A percentile compares a stretch with the other conserved stretches of the same genome.
phyloP scores from a whole-genome alignment of 2,888 invertebrate genomes.

The Apamea sordens region DNA sequence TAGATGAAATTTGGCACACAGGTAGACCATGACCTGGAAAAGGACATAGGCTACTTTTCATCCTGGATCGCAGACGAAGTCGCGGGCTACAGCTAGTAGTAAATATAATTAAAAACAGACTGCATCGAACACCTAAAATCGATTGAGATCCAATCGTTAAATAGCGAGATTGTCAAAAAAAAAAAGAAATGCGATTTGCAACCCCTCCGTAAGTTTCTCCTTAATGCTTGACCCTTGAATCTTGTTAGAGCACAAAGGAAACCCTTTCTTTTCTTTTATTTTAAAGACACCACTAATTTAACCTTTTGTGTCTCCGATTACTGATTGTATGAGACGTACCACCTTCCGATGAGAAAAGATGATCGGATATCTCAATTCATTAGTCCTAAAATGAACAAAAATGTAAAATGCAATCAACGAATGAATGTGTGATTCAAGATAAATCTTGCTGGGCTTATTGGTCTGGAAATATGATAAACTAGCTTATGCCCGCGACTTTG shows the following conservation, averaged over 20 bases:
- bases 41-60: too few relatives aligned
- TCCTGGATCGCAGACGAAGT: too few relatives aligned
- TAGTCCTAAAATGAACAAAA: neutral
- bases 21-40: too few relatives aligned
- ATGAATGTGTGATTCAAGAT: neutral
- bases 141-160: neutral
- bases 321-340: slow-evolving; percentile 63
- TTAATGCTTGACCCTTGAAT: slow-evolving; percentile 74
- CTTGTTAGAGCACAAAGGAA: slow-evolving; percentile 76
- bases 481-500: too few relatives aligned
- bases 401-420: neutral
- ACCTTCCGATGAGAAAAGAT: slow-evolving; percentile 14
- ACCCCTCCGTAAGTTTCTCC: slow-evolving; percentile 70
- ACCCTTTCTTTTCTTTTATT: slow-evolving; percentile 71
- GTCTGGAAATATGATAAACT: neutral
- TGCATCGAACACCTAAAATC: neutral
- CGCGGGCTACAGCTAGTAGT: too few relatives aligned
- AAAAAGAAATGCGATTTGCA: slow-evolving; percentile 65
- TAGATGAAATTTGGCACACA: too few relatives aligned
- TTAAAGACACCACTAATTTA: slow-evolving; percentile 72
- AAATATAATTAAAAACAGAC: neutral
- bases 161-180: neutral
- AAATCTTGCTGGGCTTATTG: neutral
- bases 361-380: neutral
- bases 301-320: slow-evolving; percentile 72